These are phyloP conservation scores for Trachemys scripta DNA, from an alignment of 2,113 vertebrate species.

Conservation along the genomic window DNA sequence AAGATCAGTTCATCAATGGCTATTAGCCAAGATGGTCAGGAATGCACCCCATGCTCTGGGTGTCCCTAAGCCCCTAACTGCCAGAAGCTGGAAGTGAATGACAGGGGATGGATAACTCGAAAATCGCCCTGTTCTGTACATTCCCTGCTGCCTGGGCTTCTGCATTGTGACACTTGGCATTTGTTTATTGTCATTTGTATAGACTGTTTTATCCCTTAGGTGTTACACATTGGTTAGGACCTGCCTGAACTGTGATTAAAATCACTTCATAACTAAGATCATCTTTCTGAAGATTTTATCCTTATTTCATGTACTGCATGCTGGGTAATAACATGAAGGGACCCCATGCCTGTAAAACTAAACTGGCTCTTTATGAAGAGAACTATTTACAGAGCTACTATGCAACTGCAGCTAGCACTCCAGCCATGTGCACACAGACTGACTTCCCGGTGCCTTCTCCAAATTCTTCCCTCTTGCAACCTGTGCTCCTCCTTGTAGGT, in stretches of 20 bases:
- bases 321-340: constrained; percentile 18
- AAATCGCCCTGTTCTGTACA: too few species aligned
- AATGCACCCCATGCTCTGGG: too few species aligned
- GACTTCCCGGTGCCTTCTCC: background rate
- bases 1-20: too few species aligned
- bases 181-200: background rate
- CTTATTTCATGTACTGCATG: constrained; percentile 16
- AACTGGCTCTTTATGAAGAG: constrained; percentile 9
- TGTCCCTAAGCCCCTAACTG: too few species aligned
- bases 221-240: background rate
- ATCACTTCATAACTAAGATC: background rate
- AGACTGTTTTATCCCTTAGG: background rate
- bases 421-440: background rate
- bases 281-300: background rate
- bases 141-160: background rate
- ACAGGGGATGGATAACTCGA: too few species aligned
- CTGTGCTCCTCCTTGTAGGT: background rate
- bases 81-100: too few species aligned
- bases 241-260: background rate
- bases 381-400: background rate
- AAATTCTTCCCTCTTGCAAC: background rate
- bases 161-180: too few species aligned
- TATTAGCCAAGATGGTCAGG: too few species aligned
- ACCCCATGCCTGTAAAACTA: background rate
- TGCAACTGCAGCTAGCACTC: background rate